Conservation (phyloP, 2,888 invertebrate genomes). For the Theretra japonica region DNA sequence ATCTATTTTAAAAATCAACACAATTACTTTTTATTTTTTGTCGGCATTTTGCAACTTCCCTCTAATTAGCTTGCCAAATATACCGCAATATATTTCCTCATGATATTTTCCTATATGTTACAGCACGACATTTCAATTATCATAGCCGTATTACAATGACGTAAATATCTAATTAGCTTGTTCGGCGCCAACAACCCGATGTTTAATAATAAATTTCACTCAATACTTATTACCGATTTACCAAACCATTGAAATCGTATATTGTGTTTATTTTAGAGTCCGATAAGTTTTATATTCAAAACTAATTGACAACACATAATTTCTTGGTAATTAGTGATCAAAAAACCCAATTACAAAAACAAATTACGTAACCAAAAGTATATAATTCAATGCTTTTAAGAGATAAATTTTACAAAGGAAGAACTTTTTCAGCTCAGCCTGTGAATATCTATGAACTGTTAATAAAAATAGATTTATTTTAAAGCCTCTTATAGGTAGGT, state of each 20-base stretch:
- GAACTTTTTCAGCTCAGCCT: too few species aligned
- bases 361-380: neutral
- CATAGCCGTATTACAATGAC: slow-evolving; percentile 22
- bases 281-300: too few species aligned
- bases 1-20: neutral
- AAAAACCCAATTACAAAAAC: too few species aligned
- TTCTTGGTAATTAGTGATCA: too few species aligned
- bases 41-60: neutral
- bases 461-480: too few species aligned
- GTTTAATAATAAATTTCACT: neutral
- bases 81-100: neutral
- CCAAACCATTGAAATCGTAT: neutral
- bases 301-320: too few species aligned
- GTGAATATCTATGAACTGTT: too few species aligned
- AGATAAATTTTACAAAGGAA: too few species aligned
- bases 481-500: too few species aligned
- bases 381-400: too few species aligned
- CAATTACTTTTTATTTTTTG: neutral
- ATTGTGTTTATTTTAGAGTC: neutral
- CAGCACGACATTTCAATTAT: slow-evolving; percentile 21
- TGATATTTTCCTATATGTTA: slow-evolving; percentile 1
- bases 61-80: slow-evolving; percentile 6
- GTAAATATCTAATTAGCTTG: slow-evolving; percentile 22
- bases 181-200: neutral
- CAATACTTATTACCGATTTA: neutral